Base-by-base conservation (phyloP, 2,113 vertebrate genomes). In the Cochlearius cochlearius region DNA sequence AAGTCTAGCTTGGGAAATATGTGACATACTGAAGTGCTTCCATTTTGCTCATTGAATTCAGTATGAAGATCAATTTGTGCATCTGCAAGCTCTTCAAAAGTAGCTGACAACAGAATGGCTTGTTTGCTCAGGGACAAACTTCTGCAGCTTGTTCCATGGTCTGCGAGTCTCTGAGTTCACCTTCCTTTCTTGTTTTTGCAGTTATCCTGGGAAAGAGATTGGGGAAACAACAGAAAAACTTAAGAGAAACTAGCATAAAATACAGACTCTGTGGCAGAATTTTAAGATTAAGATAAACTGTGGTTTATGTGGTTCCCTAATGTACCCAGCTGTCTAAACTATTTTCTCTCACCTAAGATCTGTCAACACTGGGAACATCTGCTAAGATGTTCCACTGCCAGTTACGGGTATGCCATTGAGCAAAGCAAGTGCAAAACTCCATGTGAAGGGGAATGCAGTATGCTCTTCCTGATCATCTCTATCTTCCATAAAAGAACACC, bases 31-130 rank as follows among this genome's bases (percentile, higher is more conserved):
- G 86, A 94, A 96, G 68, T 67, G 64, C 84, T 96, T 89, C 88
- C 73, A 90, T 78, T 88, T 90, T 53, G 23, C 62, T 69, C 50
- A 29, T 62, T 36, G 34, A 74, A 86, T 87, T 89, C 77, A 92
- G 49, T 68, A 69, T n/a, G 25, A 89, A 82, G 56, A 93, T 66
- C 34, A 73, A 83, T 64, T 86, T 92, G 63, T 55, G 32, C 82
- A 94, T 95, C 81, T 90, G 94, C 72, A 95, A 66, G 59, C 90
- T 91, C 89, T 97, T 86, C 77, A 91, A 79, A 94, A 96, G 84
- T 79, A 80, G 81, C 67, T 95, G 76, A 88, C 5, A 9, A 67
- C 32, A 72, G 71, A 97, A 67, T 17, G 49, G 36, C 55, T 82
- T 91, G 21, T 66, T 82, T 83, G 50, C 49, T 90, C 41, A n/a